Evolutionary conservation across 2,113 vertebrate genomes (phyloP), one percentile per base, ranked within the genome.

Genomic region (Mellivora capensis): DNA sequence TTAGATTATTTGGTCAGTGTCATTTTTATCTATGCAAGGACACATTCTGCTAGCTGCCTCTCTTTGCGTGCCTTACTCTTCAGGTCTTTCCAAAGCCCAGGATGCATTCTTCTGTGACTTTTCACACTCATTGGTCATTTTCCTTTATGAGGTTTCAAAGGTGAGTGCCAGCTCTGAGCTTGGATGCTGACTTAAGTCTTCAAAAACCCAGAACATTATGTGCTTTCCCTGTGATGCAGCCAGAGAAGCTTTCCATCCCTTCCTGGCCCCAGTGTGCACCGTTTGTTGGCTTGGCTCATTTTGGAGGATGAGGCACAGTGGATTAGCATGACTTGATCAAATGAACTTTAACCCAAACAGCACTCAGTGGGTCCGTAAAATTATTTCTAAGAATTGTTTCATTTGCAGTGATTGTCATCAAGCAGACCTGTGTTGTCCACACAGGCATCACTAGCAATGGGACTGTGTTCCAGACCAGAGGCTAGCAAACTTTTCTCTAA

Each of bases 401-500:
- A 1, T 34, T 12, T 39, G n/a, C 10, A 9, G 8, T 7, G 15
- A 1, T 42, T 0, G 2, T 14, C 15, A n/a, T 14, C 44, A 8
- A 23, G n/a, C 2, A 23, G 93, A 25, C 23, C 17, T 17, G 10
- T 25, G 27, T 7, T 4, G 10, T 6, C 6, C 4, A 57, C 3
- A 8, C 8, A 0, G 1, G 29, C 39, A 44, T 83, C 34, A 3
- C n/a, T 42, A 17, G 27, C 37, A 34, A 27, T 0, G 7, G 29
- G 6, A 0, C 6, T 15, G 2, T 1, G 6, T 1, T 18, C 72
- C 8, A 42, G 12, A 8, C 29, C 6, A 6, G 23, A 37, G 13
- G 2, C 72, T 7, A 67, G 90, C 17, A 18, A 54, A 54, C 44
- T 12, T 37, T 62, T 49, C 84, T 31, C 4, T 62, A 8, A 37